Conservation (phyloP, 1,140 invertebrate species). For the Pseudoatta argentina region DNA sequence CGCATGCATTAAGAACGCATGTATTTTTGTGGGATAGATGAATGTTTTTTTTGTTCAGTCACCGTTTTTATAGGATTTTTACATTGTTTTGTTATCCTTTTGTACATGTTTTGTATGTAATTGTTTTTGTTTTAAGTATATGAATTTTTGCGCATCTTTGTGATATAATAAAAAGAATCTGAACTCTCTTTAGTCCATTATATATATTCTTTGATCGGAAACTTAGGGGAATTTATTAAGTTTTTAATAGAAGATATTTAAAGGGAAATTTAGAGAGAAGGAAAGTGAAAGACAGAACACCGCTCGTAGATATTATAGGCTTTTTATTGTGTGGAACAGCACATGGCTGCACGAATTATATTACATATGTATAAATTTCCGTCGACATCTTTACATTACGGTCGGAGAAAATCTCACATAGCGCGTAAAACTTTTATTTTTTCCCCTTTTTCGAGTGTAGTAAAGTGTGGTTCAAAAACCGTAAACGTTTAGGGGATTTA, state of each 20-base stretch:
- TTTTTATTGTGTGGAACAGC: conserved; percentile 82
- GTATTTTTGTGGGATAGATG: conserved; percentile 41
- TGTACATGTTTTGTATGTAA: conserved; percentile 16
- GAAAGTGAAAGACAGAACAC: neutral
- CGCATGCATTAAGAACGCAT: neutral
- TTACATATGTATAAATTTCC: conserved; percentile 85
- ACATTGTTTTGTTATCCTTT: conserved; percentile 52
- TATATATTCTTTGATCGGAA: neutral
- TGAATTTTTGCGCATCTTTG: conserved; percentile 16
- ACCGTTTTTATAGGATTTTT: conserved; percentile 49
- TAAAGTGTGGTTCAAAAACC: conserved; percentile 41
- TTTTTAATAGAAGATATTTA: neutral
- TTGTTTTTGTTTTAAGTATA: conserved; percentile 49
- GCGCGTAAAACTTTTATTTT: conserved; percentile 72
- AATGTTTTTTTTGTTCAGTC: neutral
- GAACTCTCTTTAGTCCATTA: too few relatives aligned
- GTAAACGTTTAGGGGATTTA: conserved; percentile 42
- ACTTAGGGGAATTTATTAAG: neutral
- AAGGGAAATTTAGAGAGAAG: neutral
- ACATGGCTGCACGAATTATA: conserved; percentile 81
- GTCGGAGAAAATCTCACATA: conserved; percentile 78
- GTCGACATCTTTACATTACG: conserved; percentile 82
- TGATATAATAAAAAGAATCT: conserved; percentile 30
- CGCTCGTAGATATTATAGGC: conserved; percentile 78
- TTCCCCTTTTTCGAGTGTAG: neutral